A percentile compares a stretch with the other conserved stretches of the same genome.
Evolutionary conservation across 2,113 vertebrate species (phyloP).

Genomic region (Nasalis larvatus): DNA sequence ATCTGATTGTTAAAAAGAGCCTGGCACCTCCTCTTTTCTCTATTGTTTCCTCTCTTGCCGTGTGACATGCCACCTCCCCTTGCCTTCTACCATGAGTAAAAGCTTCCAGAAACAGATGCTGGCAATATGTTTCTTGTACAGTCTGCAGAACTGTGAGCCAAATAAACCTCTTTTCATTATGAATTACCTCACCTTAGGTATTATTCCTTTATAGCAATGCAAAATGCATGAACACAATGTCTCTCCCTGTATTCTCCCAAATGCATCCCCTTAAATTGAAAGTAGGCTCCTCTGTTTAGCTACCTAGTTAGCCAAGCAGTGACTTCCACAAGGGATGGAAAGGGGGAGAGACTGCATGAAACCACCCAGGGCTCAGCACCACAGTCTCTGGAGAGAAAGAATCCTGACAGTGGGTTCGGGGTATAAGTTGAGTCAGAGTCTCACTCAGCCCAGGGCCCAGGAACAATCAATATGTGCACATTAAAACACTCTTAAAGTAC

Average conservation of each 20-base stretch:
- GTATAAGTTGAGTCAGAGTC: background rate
- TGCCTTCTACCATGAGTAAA: too few relatives aligned
- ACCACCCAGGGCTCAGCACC: background rate
- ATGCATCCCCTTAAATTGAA: background rate
- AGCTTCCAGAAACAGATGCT: too few relatives aligned
- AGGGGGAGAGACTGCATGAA: background rate
- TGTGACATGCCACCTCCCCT: too few relatives aligned
- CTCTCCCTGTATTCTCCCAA: background rate
- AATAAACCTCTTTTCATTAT: too few relatives aligned
- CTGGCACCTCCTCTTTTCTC: too few relatives aligned
- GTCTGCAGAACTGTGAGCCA: too few relatives aligned
- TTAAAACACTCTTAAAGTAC: background rate
- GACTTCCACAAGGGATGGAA: background rate
- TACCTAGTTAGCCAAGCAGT: background rate
- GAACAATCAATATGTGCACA: background rate
- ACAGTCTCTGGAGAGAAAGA: background rate
- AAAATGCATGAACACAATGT: too few relatives aligned
- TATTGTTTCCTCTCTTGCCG: too few relatives aligned
- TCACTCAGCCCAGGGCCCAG: background rate
- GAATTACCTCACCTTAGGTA: too few relatives aligned
- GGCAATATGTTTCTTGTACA: too few relatives aligned
- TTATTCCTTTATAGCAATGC: too few relatives aligned
- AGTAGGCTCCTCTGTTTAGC: background rate
- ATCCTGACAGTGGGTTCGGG: background rate
- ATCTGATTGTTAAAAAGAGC: too few relatives aligned